Evolutionary conservation across 2,797 vertebrate species (phyloP).

Genomic region (Setipinna tenuifilis): DNA sequence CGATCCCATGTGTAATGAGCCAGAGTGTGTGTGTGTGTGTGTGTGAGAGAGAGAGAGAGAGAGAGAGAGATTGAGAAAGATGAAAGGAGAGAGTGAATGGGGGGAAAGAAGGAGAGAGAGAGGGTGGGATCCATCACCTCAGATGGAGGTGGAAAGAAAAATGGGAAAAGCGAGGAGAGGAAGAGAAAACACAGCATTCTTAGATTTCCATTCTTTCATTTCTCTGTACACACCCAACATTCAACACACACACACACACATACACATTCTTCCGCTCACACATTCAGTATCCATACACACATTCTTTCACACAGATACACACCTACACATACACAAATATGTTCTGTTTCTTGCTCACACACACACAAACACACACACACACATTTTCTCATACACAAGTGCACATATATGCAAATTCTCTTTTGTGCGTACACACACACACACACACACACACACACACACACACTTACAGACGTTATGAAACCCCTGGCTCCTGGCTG

Average conservation of each 20-base stretch:
- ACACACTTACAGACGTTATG: background rate
- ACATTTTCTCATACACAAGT: background rate
- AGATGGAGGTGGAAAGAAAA: background rate
- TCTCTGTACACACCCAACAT: background rate
- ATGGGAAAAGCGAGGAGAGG: background rate
- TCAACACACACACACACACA: background rate
- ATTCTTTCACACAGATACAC: background rate
- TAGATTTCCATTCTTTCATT: background rate
- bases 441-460: too few relatives aligned
- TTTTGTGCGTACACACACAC: too few relatives aligned
- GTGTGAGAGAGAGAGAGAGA: background rate
- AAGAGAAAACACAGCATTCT: background rate
- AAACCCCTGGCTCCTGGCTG: background rate
- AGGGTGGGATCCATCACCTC: background rate
- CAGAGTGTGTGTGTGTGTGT: too few relatives aligned
- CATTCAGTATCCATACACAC: background rate
- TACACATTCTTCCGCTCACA: background rate
- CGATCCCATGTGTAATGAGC: background rate
- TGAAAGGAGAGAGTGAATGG: background rate
- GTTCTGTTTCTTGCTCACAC: too few relatives aligned
- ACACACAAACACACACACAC: background rate
- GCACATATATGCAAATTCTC: background rate
- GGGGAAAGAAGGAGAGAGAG: background rate
- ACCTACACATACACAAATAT: background rate
- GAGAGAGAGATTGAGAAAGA: background rate